Evolutionary conservation across 2,113 vertebrate genomes (phyloP), one percentile per base, ranked within the genome.

Genomic region (Trachemys scripta): DNA sequence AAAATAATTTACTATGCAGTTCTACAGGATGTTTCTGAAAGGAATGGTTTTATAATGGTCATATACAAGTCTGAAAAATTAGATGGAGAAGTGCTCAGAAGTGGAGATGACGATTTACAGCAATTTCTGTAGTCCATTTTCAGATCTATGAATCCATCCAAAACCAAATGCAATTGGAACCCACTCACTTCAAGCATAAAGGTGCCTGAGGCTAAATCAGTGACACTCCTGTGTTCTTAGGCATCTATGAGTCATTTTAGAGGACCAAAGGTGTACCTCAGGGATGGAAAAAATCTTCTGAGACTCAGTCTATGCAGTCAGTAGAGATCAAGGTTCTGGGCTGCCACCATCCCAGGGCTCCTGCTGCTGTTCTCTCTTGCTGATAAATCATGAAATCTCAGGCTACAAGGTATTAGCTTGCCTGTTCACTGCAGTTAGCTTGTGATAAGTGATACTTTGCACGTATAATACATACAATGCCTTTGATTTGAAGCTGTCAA

Each of bases 261-360:
- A 82, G 86, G 90, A 89, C 19, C 25, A 42, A 29, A 92, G 35
- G 24, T 69, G 78, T 93, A 84, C 54, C 38, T 80, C 16, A 51
- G 19, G 51, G 92, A 89, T 65, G 35, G 84, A 93, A 88, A 87
- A 51, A 42, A 90, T 45, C 65, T 69, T 96, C 88, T 92, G 76
- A 91, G 85, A 65, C 56, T 27, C 51, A 82, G 65, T 22, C 8
- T 38, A 72, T 72, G n/a, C 35, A 72, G 65, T n/a, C 25, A 51
- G 6, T 38, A 25, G 35, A 42, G 51, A 82, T 54, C 51, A 82
- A 82, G 38, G 38, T 54, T 56, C 27, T 84, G 31, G 87, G 78
- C 35, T 88, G 75, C 72, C 72, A 78, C 89, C 83, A 50, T 24
- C 10, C 78, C 57, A 65, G 9, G 53, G 38, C 54, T 95, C 90